Percentiles rank a stretch among this genome's conserved stretches.
Conservation (phyloP, 1,140 invertebrate species). For the Listronotus bonariensis region DNA sequence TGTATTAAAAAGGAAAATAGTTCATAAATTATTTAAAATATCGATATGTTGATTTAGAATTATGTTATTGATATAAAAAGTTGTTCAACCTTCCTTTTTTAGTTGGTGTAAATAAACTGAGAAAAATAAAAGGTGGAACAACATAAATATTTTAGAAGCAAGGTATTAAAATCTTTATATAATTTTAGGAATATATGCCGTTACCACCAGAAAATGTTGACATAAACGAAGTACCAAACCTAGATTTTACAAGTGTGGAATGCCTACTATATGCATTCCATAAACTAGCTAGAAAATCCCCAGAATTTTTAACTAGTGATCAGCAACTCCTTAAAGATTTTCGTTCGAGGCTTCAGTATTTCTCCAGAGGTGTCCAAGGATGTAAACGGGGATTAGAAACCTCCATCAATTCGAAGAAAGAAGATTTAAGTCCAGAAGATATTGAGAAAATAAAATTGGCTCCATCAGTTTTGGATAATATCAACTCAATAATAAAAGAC, state of each 20-base stretch:
- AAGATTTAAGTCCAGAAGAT: constrained; percentile 64
- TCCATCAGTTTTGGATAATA: constrained; percentile 82
- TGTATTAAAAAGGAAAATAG: no score
- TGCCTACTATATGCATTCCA: constrained; percentile 90
- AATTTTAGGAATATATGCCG: constrained; percentile 72
- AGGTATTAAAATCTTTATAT: constrained; percentile 13
- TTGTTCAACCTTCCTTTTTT: no score
- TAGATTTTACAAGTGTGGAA: constrained; percentile 93
- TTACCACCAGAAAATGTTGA: constrained; percentile 74
- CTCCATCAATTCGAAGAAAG: constrained; percentile 59
- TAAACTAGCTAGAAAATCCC: constrained; percentile 79
- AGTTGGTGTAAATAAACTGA: no score
- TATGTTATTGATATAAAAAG: no score
- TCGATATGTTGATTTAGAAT: no score
- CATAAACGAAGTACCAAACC: constrained; percentile 68
- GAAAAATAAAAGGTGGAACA: no score
- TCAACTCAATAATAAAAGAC: constrained; percentile 92
- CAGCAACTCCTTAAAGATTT: constrained; percentile 85
- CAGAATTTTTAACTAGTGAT: constrained; percentile 81
- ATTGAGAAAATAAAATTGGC: constrained; percentile 81
- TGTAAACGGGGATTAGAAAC: constrained; percentile 40
- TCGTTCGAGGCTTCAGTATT: constrained; percentile 85
- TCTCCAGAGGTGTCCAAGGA: constrained; percentile 84
- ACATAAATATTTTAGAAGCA: constrained; percentile 14
- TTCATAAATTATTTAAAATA: no score